phyloP scores from a whole-genome alignment of 1,140 invertebrate genomes.

The Drosophila tsacasi region DNA sequence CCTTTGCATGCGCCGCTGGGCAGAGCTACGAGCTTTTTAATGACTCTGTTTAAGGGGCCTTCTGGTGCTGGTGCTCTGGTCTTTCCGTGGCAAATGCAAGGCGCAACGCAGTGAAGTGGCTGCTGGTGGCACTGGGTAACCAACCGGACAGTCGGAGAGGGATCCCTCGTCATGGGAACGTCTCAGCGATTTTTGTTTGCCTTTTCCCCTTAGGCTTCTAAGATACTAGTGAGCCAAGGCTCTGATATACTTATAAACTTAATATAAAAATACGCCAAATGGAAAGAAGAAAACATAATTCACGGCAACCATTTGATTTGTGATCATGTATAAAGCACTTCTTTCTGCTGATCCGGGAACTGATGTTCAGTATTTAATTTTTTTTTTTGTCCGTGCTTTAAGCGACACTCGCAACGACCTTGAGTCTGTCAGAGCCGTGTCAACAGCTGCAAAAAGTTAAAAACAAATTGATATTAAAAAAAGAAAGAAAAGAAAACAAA shows the following conservation, averaged over 20 bases:
- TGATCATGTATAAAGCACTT: not conserved
- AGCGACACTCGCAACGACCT: conserved; percentile 57
- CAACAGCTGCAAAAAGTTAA: conserved; percentile 46
- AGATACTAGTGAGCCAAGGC: not conserved
- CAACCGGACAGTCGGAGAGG: not conserved
- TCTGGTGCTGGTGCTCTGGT: conserved; percentile 7
- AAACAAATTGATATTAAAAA: conserved; percentile 3
- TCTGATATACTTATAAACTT: not conserved
- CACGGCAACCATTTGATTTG: too few relatives aligned
- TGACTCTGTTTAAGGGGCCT: conserved; percentile 18
- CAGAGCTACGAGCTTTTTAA: conserved; percentile 14
- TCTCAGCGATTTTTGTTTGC: not conserved
- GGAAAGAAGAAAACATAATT: not conserved
- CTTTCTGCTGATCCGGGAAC: conserved; percentile 10
- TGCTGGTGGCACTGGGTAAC: conserved; percentile 12
- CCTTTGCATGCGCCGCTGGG: conserved; percentile 18
- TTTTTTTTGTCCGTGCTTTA: conserved; percentile 9
- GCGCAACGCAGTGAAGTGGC: conserved; percentile 5
- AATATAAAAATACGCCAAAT: not conserved
- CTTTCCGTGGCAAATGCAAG: conserved; percentile 10
- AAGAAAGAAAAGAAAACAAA: conserved; percentile 12
- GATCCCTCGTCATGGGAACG: conserved; percentile 10
- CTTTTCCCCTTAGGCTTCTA: not conserved
- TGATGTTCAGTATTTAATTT: not conserved
- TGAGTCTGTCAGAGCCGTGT: conserved; percentile 45